Evolutionary conservation across 2,888 invertebrate species (phyloP).

Genomic region (Acanthacorydalis orientalis): DNA sequence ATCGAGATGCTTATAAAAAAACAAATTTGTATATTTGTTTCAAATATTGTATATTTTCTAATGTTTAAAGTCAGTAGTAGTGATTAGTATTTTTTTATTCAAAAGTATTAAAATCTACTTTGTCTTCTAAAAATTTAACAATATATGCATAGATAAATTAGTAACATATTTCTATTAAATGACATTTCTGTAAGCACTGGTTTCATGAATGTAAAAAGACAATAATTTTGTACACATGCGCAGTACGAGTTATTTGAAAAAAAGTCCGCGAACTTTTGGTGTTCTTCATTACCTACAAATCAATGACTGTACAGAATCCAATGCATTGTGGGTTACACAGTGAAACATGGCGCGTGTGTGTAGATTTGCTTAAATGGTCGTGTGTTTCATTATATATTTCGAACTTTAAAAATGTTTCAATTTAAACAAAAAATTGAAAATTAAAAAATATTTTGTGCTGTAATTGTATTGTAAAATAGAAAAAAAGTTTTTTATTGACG

Average conservation of each 20-base stretch:
- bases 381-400: not conserved
- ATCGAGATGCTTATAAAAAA: too few species aligned
- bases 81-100: too few species aligned
- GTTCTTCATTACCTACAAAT: constrained; percentile 28
- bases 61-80: too few species aligned
- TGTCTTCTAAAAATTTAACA: too few species aligned
- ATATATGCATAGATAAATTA: too few species aligned
- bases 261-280: constrained; percentile 18
- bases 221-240: too few species aligned
- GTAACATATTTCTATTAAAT: too few species aligned
- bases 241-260: not conserved
- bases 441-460: constrained; percentile 24
- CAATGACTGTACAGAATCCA: constrained; percentile 25
- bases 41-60: too few species aligned
- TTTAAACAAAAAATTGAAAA: not conserved
- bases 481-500: not conserved
- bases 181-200: too few species aligned
- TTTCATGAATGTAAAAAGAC: too few species aligned
- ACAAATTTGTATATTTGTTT: too few species aligned
- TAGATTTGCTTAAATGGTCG: constrained; percentile 4
- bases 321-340: constrained; percentile 20
- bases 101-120: too few species aligned
- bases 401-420: not conserved
- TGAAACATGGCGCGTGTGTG: constrained; percentile 21
- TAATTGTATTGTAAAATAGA: constrained; percentile 25